Percentiles rank a stretch among this genome's conserved stretches.
Evolutionary conservation across 2,113 vertebrate genomes (phyloP).

Genomic region (Thryonomys swinderianus): DNA sequence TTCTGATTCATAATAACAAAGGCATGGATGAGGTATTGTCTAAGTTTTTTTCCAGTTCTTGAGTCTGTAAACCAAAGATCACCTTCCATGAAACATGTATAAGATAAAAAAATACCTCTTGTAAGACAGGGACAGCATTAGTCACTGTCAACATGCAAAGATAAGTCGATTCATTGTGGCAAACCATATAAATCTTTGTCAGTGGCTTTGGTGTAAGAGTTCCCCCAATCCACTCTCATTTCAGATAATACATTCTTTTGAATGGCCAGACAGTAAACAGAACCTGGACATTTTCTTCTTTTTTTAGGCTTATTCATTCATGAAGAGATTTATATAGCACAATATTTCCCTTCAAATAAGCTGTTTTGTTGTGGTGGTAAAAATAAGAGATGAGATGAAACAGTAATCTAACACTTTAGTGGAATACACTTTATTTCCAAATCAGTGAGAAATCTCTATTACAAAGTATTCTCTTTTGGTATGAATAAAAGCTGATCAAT

Average conservation of each 20-base stretch:
- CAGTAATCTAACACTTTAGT: constrained; percentile 72
- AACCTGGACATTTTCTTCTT: constrained; percentile 74
- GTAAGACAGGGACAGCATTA: constrained; percentile 76
- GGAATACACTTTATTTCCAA: constrained; percentile 64
- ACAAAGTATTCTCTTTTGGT: constrained; percentile 76
- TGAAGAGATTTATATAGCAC: constrained; percentile 62
- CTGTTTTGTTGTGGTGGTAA: constrained; percentile 70
- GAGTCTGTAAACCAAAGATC: constrained; percentile 70
- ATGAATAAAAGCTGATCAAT: constrained; percentile 82
- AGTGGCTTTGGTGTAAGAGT: constrained; percentile 76
- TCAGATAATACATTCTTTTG: constrained; percentile 80
- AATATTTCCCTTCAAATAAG: constrained; percentile 69
- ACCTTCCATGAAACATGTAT: constrained; percentile 75
- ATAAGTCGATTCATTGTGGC: constrained; percentile 76
- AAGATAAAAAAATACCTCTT: constrained; percentile 78
- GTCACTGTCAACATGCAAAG: constrained; percentile 83
- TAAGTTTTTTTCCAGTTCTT: constrained; percentile 49
- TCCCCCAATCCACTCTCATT: constrained; percentile 81
- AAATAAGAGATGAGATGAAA: constrained; percentile 74
- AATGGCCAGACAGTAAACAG: constrained; percentile 82
- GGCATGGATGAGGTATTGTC: neutral
- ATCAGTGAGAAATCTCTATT: constrained; percentile 76
- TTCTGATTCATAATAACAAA: constrained; percentile 30
- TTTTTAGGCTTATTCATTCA: constrained; percentile 75
- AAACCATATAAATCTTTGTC: constrained; percentile 86